Percentiles rank a stretch among this genome's conserved stretches.
Evolutionary conservation across 2,797 vertebrate species (phyloP).

Genomic region (Hyperoplus lanceolatus): DNA sequence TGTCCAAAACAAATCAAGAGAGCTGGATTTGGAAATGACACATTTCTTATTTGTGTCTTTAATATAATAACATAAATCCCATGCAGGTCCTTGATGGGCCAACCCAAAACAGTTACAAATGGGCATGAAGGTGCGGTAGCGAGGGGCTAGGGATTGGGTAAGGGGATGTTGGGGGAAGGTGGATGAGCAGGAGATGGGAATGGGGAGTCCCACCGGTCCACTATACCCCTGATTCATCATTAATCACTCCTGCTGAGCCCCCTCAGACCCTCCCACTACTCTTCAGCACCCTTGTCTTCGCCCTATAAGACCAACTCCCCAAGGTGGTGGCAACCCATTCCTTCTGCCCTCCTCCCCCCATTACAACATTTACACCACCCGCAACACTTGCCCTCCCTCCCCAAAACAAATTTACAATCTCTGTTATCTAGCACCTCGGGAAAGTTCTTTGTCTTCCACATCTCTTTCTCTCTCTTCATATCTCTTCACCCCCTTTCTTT

Average conservation of each 20-base stretch:
- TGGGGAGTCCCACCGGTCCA: constrained; percentile 75
- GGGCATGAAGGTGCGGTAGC: constrained; percentile 74
- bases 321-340: constrained; percentile 67
- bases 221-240: constrained; percentile 80
- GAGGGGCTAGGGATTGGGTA: constrained; percentile 59
- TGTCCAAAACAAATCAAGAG: constrained; percentile 42
- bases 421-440: constrained; percentile 55
- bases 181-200: constrained; percentile 56
- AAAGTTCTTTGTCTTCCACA: constrained; percentile 67
- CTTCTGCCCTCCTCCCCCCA: constrained; percentile 20
- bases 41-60: constrained; percentile 53
- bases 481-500: constrained; percentile 17
- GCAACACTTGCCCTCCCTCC: constrained; percentile 47
- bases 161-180: constrained; percentile 37
- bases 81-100: constrained; percentile 60
- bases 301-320: constrained; percentile 73
- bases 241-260: constrained; percentile 81
- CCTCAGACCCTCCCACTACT: constrained; percentile 66
- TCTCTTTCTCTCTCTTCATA: constrained; percentile 51
- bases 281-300: constrained; percentile 63
- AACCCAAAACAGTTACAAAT: constrained; percentile 84
- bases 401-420: constrained; percentile 52
- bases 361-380: constrained; percentile 40
- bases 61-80: constrained; percentile 63
- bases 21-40: constrained; percentile 55